Evolutionary conservation across 2,113 vertebrate genomes (phyloP).

Genomic region (Hoplias malabaricus): DNA sequence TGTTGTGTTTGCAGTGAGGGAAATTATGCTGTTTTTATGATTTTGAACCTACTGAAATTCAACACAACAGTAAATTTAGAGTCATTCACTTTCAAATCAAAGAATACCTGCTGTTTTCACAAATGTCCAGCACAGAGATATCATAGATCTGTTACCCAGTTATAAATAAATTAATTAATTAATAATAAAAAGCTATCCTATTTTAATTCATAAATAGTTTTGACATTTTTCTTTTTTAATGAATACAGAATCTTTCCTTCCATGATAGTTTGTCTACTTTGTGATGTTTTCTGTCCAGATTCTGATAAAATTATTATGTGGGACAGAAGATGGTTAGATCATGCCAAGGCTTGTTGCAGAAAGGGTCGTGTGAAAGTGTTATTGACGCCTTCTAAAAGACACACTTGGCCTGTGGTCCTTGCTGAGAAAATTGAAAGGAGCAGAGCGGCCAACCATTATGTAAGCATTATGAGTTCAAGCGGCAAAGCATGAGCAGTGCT

Average conservation of each 20-base stretch:
- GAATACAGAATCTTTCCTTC: background rate
- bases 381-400: conserved; percentile 2
- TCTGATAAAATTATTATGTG: conserved; percentile 8
- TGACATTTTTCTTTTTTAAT: no score
- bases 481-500: background rate
- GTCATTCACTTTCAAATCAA: no score
- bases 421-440: background rate
- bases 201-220: no score
- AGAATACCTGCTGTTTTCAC: no score
- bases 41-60: no score
- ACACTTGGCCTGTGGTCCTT: background rate
- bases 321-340: conserved; percentile 26
- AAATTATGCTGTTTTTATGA: background rate
- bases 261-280: background rate
- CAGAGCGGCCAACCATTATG: background rate
- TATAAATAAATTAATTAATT: no score
- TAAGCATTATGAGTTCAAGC: conserved; percentile 4
- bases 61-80: no score
- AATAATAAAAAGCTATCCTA: no score
- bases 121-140: no score
- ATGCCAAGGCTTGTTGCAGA: background rate
- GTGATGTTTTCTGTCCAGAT: background rate
- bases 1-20: background rate
- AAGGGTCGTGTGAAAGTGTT: background rate
- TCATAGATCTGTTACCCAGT: no score